Percentiles rank a stretch among this genome's conserved stretches.
Conservation (phyloP, 2,113 vertebrate species). For the Ranitomeya imitator region DNA sequence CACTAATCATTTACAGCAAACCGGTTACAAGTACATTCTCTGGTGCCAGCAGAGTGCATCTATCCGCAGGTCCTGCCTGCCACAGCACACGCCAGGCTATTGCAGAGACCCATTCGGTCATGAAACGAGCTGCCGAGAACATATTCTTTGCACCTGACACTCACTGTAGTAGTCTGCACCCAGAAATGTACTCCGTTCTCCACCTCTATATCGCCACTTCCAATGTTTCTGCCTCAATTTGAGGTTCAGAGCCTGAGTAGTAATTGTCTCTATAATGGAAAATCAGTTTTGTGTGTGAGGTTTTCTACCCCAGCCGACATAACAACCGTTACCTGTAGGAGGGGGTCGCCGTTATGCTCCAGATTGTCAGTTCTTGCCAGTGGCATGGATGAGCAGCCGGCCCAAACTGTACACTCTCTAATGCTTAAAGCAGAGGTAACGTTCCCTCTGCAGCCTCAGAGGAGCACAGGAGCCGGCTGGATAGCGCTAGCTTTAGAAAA, state of each 20-base stretch:
- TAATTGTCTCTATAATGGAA: not conserved
- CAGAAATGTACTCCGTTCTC: not conserved
- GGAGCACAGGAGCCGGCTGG: no score
- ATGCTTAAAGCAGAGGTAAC: no score
- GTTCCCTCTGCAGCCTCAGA: no score
- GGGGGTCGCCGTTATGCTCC: no score
- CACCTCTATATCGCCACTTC: not conserved
- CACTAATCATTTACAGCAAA: constrained; percentile 1
- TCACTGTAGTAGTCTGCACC: not conserved
- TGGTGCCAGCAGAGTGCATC: no score
- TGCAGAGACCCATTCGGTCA: no score
- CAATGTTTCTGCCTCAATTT: not conserved
- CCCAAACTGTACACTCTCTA: no score
- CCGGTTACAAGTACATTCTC: not conserved
- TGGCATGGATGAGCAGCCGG: no score
- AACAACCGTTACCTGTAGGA: not conserved
- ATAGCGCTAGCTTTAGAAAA: no score
- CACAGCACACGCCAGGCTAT: not conserved
- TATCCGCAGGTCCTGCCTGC: not conserved
- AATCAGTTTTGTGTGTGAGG: not conserved
- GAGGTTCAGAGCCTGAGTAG: not conserved
- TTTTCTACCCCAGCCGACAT: not conserved
- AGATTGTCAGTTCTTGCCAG: no score
- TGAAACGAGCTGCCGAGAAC: not conserved
- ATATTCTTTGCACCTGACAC: no score